phyloP scores from a whole-genome alignment of 2,888 invertebrate genomes.

The Neoscelio sp. region DNA sequence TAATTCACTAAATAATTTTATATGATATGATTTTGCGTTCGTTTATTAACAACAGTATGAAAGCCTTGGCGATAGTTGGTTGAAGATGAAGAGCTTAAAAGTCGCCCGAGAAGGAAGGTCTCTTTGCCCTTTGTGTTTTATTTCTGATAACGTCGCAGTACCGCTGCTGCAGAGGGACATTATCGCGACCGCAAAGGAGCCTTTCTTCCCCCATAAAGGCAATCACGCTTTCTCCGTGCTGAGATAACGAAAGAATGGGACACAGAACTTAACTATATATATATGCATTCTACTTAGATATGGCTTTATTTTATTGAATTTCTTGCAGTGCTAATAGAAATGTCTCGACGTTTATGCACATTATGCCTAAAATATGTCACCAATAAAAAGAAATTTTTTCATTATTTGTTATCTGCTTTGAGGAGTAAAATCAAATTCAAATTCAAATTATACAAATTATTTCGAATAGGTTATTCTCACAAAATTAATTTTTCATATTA shows the following conservation, averaged over 20 bases:
- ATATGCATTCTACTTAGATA: slow-evolving; percentile 75
- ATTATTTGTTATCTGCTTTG: slow-evolving; percentile 13
- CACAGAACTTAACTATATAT: slow-evolving; percentile 81
- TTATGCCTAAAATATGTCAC: slow-evolving; percentile 22
- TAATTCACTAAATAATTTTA: no score
- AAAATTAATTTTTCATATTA: no score
- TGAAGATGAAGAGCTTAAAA: slow-evolving; percentile 68
- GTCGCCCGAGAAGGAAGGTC: slow-evolving; percentile 66
- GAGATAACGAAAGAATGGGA: slow-evolving; percentile 82
- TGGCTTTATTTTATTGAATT: slow-evolving; percentile 30
- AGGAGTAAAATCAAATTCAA: no score
- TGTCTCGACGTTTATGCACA: slow-evolving; percentile 19
- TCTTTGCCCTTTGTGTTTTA: slow-evolving; percentile 75
- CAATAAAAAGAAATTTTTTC: slow-evolving; percentile 6
- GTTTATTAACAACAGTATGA: slow-evolving; percentile 40
- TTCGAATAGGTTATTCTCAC: no score
- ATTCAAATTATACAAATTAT: no score
- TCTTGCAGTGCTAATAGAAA: slow-evolving; percentile 27
- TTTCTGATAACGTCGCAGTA: slow-evolving; percentile 81
- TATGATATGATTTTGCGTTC: no score
- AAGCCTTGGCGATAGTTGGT: slow-evolving; percentile 64
- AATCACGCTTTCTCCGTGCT: slow-evolving; percentile 82
- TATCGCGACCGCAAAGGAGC: slow-evolving; percentile 83
- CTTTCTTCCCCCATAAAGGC: slow-evolving; percentile 83
- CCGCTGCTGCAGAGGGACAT: slow-evolving; percentile 78